Percentiles rank a stretch among this genome's conserved stretches.
Evolutionary conservation across 92 coral and sea anemone genomes (phyloP).

Genomic region (Hydrozoanthus gracilis): DNA sequence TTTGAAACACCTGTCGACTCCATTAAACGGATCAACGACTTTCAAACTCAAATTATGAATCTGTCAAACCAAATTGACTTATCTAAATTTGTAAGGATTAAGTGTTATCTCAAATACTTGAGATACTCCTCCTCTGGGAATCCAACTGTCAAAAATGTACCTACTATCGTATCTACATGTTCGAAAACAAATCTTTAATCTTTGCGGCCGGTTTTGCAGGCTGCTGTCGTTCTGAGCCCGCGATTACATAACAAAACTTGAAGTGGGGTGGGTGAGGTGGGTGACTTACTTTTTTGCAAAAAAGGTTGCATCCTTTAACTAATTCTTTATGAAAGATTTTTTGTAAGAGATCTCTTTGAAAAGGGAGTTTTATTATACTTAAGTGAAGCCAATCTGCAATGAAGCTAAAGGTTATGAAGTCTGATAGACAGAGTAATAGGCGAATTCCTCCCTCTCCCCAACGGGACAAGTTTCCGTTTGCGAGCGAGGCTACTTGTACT

Average conservation of each 20-base stretch:
- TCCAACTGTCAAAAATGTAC: neutral
- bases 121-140: neutral
- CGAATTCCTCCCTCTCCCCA: neutral
- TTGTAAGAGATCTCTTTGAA: neutral
- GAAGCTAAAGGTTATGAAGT: neutral
- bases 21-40: neutral
- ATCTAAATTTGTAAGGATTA: neutral
- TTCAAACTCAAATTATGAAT: neutral
- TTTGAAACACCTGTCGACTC: neutral
- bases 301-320: neutral
- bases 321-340: neutral
- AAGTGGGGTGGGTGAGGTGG: neutral
- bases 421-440: neutral
- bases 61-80: neutral
- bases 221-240: constrained; percentile 29
- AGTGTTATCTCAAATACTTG: neutral
- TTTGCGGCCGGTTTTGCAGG: neutral
- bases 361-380: neutral
- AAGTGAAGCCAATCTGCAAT: neutral
- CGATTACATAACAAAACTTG: neutral
- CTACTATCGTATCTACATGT: neutral
- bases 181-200: neutral
- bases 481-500: constrained; percentile 21
- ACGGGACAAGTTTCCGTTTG: neutral
- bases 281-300: neutral